phyloP scores from a whole-genome alignment of 64 coral and sea anemone species.

The Platygyra sinensis region DNA sequence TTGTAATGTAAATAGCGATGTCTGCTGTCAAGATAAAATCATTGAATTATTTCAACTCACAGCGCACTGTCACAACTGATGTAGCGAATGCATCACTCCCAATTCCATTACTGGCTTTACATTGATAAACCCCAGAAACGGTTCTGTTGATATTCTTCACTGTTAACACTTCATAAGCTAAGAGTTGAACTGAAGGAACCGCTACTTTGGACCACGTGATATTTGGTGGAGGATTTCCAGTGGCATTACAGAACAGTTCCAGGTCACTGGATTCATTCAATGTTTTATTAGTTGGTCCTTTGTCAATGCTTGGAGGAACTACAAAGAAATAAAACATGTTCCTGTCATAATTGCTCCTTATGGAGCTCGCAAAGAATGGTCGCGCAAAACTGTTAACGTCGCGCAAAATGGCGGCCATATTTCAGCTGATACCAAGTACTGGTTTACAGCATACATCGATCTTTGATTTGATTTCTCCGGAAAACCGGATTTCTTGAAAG shows the following conservation, averaged over 20 bases:
- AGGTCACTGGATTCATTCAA: constrained; percentile 4
- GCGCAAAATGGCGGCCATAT: too few species aligned
- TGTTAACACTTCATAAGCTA: not conserved
- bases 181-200: too few species aligned
- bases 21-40: too few species aligned
- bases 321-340: not conserved
- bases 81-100: not conserved
- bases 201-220: constrained; percentile 13
- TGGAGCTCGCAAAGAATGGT: too few species aligned
- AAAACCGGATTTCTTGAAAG: too few species aligned
- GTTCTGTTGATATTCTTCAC: constrained; percentile 7
- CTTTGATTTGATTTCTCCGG: too few species aligned
- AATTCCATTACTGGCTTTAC: constrained; percentile 33
- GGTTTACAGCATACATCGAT: too few species aligned
- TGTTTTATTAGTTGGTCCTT: not conserved
- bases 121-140: constrained; percentile 18
- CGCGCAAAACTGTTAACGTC: too few species aligned
- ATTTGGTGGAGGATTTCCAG: constrained; percentile 6
- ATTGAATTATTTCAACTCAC: not conserved
- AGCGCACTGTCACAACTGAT: not conserved
- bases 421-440: too few species aligned
- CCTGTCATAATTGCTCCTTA: not conserved
- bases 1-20: too few species aligned
- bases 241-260: constrained; percentile 3
- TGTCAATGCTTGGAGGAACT: not conserved